Evolutionary conservation across 2,888 invertebrate genomes (phyloP), one percentile per base, ranked within the genome.

Genomic region (Callosobruchus maculatus): DNA sequence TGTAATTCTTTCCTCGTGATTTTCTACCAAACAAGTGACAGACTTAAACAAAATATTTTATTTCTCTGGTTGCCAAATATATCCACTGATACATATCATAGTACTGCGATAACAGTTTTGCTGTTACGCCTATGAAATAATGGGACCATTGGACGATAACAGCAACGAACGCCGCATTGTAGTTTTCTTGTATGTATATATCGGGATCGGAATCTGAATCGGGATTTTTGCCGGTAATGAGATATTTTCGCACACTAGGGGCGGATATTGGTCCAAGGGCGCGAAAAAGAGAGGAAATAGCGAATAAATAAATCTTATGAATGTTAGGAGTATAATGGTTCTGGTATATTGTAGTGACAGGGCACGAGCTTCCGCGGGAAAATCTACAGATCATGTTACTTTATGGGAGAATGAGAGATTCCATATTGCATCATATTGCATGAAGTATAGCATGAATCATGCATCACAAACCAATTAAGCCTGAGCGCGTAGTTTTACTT

Each of bases 111-210:
- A 2, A 26, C 2, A 26, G 26, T 18, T 13, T 22, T 68, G 13
- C 13, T 49, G 49, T 49, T 49, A 49, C 49, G 49, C 49, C 49
- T 1, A 49, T 49, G 49, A 49, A 49, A 49, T 18, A 49, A 49
- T 13, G 13, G 49, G 49, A 1, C 49, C 49, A 49, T 49, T 7
- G 49, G 68, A 22, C 9, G 81, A 82, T 84, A 84, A 84, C 82
- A 83, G 83, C 83, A 83, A 84, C 83, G 83, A 80, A 80, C 79
- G 73, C 74, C 81, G 82, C 81, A 81, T 83, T 83, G 82, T 83
- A 81, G 80, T 84, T 84, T 84, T 82, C 83, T 81, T 76, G 78
- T 83, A 81, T 80, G 81, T 82, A 81, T 49, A 49, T 49, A 49
- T 49, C 49, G 3, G 49, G 80, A 80, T 81, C 77, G 80, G 80